Percentiles rank a stretch among this genome's conserved stretches.
phyloP scores from a whole-genome alignment of 1,140 invertebrate species.

The Pomacea maculata region DNA sequence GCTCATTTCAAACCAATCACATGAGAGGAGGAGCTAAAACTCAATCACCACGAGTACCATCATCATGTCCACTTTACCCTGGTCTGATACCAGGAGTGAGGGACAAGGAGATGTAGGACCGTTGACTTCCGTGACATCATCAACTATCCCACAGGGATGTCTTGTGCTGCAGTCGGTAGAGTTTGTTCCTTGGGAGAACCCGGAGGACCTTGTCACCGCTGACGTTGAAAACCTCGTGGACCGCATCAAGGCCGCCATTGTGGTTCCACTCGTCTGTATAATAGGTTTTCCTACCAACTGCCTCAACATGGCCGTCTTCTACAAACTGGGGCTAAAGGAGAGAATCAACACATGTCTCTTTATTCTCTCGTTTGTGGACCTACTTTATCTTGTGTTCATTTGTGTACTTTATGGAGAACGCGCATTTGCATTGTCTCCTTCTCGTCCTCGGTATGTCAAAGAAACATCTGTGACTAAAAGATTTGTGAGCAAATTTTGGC shows the following conservation, averaged over 20 bases:
- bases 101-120: too few relatives aligned
- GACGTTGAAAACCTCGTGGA: not conserved
- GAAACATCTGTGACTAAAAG: too few relatives aligned
- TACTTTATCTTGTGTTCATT: not conserved
- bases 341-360: slow-evolving; percentile 15
- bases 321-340: slow-evolving; percentile 14
- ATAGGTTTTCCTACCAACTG: slow-evolving; percentile 1
- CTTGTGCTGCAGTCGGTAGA: not conserved
- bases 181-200: slow-evolving; percentile 13
- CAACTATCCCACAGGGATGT: not conserved
- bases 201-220: not conserved
- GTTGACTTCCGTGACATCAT: too few relatives aligned
- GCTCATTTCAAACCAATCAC: too few relatives aligned
- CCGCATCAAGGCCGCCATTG: not conserved
- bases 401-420: not conserved
- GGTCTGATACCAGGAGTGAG: too few relatives aligned
- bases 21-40: too few relatives aligned
- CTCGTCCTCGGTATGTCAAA: too few relatives aligned
- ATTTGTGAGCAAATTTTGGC: too few relatives aligned
- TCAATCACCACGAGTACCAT: too few relatives aligned
- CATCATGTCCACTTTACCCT: too few relatives aligned
- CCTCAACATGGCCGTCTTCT: slow-evolving; percentile 14
- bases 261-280: not conserved
- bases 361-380: not conserved
- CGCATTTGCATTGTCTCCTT: too few relatives aligned